Percentiles rank a stretch among this genome's conserved stretches.
These are phyloP conservation scores for Luffia ferchaultella DNA, from an alignment of 2,888 invertebrate species.

Conservation along the genomic window DNA sequence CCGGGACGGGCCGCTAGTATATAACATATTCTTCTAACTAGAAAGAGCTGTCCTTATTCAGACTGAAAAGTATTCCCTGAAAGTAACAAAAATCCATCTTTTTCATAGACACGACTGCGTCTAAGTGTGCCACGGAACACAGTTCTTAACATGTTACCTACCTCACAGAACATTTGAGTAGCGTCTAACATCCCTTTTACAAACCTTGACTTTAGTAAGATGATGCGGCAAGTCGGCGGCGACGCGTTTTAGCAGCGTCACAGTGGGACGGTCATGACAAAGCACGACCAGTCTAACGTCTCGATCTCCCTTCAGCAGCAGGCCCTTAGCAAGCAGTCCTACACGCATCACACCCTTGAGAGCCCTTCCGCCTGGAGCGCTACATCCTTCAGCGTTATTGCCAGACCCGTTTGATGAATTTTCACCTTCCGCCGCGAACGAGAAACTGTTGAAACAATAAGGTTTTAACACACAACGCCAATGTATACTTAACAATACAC, in stretches of 20 bases:
- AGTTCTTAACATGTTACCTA: too few species aligned
- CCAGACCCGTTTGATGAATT: slow-evolving; percentile 3
- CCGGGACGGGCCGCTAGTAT: too few species aligned
- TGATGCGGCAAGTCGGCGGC: slow-evolving; percentile 85
- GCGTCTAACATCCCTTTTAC: too few species aligned
- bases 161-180: too few species aligned
- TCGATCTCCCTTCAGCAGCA: slow-evolving; percentile 89
- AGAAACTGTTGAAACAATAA: slow-evolving; percentile 32
- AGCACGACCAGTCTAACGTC: slow-evolving; percentile 92
- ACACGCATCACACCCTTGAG: slow-evolving; percentile 98
- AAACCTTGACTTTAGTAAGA: slow-evolving; percentile 68
- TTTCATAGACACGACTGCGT: too few species aligned
- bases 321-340: slow-evolving; percentile 77
- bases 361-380: slow-evolving; percentile 56
- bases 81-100: too few species aligned
- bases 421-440: slow-evolving; percentile 47
- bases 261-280: slow-evolving; percentile 93
- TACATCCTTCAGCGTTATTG: slow-evolving; percentile 3
- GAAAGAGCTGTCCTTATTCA: too few species aligned
- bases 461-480: too few species aligned
- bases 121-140: too few species aligned
- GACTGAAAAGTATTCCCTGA: too few species aligned
- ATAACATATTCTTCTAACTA: too few species aligned
- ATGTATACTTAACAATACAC: too few species aligned
- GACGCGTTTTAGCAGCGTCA: slow-evolving; percentile 85